Evolutionary conservation across 1,140 invertebrate genomes (phyloP).

Genomic region (Trypoxylus dichotomus): DNA sequence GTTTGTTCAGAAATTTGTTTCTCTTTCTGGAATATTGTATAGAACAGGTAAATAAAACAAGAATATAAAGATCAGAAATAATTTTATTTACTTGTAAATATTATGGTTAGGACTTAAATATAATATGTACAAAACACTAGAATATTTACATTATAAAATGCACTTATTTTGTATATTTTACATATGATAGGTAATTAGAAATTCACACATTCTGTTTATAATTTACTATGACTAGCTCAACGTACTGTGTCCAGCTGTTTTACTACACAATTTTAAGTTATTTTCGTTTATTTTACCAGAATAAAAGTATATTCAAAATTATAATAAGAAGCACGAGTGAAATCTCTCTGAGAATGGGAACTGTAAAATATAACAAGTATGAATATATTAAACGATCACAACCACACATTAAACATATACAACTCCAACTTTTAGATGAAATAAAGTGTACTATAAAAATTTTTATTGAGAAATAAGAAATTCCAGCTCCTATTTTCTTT

Average conservation of each 20-base stretch:
- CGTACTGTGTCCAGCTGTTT: constrained; percentile 41
- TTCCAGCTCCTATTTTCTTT: background rate
- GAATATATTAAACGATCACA: constrained; percentile 39
- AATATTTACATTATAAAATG: constrained; percentile 51
- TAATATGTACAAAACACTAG: constrained; percentile 52
- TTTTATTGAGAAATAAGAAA: background rate
- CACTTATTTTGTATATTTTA: constrained; percentile 39
- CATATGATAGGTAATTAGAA: constrained; percentile 42
- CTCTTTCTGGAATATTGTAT: no score
- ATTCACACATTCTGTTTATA: constrained; percentile 44
- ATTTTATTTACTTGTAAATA: constrained; percentile 37
- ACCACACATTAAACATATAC: constrained; percentile 36
- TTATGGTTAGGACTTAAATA: constrained; percentile 48
- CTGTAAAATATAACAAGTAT: constrained; percentile 27
- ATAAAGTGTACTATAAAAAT: constrained; percentile 20
- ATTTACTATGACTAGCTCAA: constrained; percentile 51
- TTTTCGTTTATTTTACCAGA: constrained; percentile 2
- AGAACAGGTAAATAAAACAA: constrained; percentile 10
- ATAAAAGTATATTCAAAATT: constrained; percentile 5
- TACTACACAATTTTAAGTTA: constrained; percentile 29
- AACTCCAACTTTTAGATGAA: background rate
- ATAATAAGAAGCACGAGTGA: background rate
- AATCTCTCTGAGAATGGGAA: background rate
- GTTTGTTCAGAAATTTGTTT: no score
- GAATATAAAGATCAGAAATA: constrained; percentile 30